Evolutionary conservation across 2,888 invertebrate species (phyloP), one percentile per base, ranked within the genome.

Genomic region (Eledone cirrhosa): DNA sequence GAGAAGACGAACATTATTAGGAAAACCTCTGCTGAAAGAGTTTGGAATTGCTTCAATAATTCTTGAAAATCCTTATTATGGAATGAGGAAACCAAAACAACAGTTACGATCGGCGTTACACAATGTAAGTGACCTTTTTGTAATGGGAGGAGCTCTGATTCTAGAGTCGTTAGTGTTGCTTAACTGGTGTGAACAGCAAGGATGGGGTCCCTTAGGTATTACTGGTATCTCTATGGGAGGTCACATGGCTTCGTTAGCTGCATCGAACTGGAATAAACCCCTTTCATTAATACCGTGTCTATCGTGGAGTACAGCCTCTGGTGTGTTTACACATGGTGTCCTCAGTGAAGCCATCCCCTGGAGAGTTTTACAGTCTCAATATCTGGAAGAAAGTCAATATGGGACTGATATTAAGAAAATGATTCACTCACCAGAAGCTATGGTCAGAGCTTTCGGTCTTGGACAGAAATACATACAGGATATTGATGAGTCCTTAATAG

Each of bases 151-250:
- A 69, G 97, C 98, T 88, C 92, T 99, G 80, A 95, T 99, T 82
- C 93, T 98, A 86, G 99, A 99, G 92, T 95, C 96, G 0, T 92
- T 97, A 85, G 97, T 95, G 77, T 92, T 99, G 83, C 93, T 99
- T 84, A 95, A 97, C 91, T 99, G 98, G 98, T 96, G 97, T 90
- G 96, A 97, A 91, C 92, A 93, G 79, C 94, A 95, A 89, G 98
- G 97, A 22, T 95, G 82, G 81, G 97, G 97, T 19, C 98, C 99
- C 0, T 92, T 99, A 31, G 98, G 97, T 77, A 93, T 99, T 78
- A 97, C 97, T 48, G 99, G 98, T 16, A 93, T 98, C 79, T 98
- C 98, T 47, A 98, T 99, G 98, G 98, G 98, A 80, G 98, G 98
- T 80, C 97, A 98, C 93, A 99, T 98, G 98, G 98, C 99, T 82